A percentile compares a stretch with the other conserved stretches of the same genome.
These are phyloP conservation scores for Psilanteris sp. DNA, from an alignment of 1,140 invertebrate species.

Conservation along the genomic window DNA sequence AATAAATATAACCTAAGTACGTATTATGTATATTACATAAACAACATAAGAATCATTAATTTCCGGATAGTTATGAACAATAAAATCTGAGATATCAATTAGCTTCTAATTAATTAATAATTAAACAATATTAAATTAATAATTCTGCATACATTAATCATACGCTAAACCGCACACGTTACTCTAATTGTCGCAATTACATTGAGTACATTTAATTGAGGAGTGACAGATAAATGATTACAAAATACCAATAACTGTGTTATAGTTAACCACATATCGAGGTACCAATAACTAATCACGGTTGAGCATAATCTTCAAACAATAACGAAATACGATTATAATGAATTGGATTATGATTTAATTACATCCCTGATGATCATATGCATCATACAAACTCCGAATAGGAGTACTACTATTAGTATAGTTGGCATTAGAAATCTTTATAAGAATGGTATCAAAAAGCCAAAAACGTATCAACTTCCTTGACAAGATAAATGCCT, in stretches of 20 bases:
- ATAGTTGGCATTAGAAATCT: constrained; percentile 22
- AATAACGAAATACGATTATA: constrained; percentile 39
- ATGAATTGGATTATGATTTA: constrained; percentile 30
- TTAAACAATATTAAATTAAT: too few species aligned
- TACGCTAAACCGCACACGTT: constrained; percentile 3
- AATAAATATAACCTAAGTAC: too few species aligned
- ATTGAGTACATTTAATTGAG: constrained; percentile 31
- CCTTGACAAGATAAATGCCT: too few species aligned
- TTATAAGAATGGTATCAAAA: neutral
- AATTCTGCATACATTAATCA: constrained; percentile 10
- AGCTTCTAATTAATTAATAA: too few species aligned
- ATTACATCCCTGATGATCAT: constrained; percentile 14
- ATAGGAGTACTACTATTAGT: too few species aligned
- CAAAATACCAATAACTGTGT: constrained; percentile 28
- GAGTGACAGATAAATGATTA: constrained; percentile 28
- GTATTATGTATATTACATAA: too few species aligned
- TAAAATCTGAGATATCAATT: too few species aligned
- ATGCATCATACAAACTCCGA: neutral
- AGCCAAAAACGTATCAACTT: too few species aligned
- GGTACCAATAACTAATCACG: constrained; percentile 33
- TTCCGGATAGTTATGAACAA: too few species aligned
- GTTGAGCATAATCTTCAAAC: constrained; percentile 24
- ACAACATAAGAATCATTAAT: too few species aligned
- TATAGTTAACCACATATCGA: constrained; percentile 19
- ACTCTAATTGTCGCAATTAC: constrained; percentile 33